Evolutionary conservation across 2,113 vertebrate species (phyloP).

Genomic region (Eulemur macaco): DNA sequence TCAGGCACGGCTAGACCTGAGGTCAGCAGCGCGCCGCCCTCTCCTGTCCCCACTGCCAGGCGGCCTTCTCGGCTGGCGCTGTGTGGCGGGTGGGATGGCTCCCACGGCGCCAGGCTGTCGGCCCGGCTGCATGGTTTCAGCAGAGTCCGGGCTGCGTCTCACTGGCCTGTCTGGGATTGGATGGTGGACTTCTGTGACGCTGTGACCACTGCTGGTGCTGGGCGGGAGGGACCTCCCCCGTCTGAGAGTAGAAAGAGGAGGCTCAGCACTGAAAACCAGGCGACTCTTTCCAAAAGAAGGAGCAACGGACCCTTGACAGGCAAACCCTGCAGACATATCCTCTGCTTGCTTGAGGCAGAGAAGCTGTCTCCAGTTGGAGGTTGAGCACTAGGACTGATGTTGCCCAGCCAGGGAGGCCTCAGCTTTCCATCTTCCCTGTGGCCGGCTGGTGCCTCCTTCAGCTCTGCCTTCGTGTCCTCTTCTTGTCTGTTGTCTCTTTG

Average conservation of each 20-base stretch:
- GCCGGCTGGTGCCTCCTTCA: background rate
- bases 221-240: background rate
- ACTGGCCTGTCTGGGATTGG: background rate
- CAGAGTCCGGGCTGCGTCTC: fast-evolving
- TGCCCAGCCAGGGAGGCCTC: background rate
- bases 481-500: background rate
- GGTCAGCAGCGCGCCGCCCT: fast-evolving
- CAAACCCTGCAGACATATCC: fast-evolving
- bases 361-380: fast-evolving
- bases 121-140: background rate
- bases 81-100: background rate
- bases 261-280: background rate
- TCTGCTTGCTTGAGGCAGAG: too few species aligned
- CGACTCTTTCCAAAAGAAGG: background rate
- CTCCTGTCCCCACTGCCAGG: too few species aligned
- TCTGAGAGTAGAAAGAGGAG: background rate
- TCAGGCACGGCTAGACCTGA: background rate
- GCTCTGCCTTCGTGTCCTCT: background rate
- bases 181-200: background rate
- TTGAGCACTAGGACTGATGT: background rate
- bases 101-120: background rate
- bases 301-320: fast-evolving
- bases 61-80: background rate
- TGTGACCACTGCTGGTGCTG: background rate
- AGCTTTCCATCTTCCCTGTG: background rate